Conservation (phyloP, 2,113 vertebrate species). For the Picathartes gymnocephalus region DNA sequence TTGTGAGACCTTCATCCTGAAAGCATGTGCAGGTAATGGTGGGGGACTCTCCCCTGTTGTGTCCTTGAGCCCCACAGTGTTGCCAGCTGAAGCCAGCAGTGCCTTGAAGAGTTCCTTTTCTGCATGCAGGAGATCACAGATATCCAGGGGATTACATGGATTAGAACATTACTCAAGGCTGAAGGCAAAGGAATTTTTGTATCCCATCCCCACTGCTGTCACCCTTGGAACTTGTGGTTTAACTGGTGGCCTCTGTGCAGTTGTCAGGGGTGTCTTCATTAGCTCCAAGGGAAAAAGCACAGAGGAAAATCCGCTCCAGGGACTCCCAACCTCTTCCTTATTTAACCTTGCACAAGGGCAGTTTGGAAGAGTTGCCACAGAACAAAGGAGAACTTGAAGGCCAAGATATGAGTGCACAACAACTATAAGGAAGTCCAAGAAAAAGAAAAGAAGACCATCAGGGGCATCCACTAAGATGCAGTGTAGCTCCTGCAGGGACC, state of each 20-base stretch:
- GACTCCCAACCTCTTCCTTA: neutral
- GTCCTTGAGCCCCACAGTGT: neutral
- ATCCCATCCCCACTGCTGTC: neutral
- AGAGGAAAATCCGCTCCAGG: neutral
- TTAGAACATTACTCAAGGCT: neutral
- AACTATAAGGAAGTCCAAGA: neutral
- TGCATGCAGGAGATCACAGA: neutral
- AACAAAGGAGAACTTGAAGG: neutral
- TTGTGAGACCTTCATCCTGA: neutral
- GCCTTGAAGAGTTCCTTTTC: neutral
- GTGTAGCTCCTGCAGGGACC: neutral
- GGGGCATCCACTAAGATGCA: neutral
- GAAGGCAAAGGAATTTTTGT: neutral
- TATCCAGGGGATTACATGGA: accelerated
- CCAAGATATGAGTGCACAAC: neutral
- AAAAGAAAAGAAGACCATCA: neutral
- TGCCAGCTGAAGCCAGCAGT: neutral
- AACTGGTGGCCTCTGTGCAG: neutral
- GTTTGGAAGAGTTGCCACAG: neutral
- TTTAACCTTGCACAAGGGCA: neutral
- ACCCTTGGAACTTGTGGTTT: neutral
- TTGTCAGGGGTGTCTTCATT: neutral
- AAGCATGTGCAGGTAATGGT: neutral
- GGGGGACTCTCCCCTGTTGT: neutral
- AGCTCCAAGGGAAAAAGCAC: neutral